A percentile compares a stretch with the other conserved stretches of the same genome.
These are phyloP conservation scores for Temnothorax ravouxi DNA, from an alignment of 2,888 invertebrate species.

Conservation along the genomic window DNA sequence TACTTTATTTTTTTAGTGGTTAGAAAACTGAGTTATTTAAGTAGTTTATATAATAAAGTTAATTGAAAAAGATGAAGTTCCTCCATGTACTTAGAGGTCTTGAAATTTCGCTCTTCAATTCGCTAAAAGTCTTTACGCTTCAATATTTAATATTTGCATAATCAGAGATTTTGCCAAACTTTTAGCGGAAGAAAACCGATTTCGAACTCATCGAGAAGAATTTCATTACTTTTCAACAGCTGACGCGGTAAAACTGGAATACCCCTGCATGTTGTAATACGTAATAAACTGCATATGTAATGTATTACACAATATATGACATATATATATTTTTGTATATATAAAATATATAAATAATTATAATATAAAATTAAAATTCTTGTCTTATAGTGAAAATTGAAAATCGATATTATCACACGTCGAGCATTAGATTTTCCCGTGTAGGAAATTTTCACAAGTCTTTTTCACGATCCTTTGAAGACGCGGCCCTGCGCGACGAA, in stretches of 20 bases:
- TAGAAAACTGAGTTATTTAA: not conserved
- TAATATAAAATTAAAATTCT: not conserved
- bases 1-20: not conserved
- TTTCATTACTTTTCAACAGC: conserved; percentile 22
- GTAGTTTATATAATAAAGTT: not conserved
- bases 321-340: not conserved
- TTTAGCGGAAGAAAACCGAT: conserved; percentile 10
- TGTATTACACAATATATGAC: not conserved
- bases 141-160: conserved; percentile 26
- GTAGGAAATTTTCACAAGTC: not conserved
- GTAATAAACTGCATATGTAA: not conserved
- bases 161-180: conserved; percentile 16
- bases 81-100: not conserved
- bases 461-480: not conserved
- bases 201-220: not conserved
- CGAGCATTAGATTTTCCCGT: not conserved
- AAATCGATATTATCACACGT: not conserved
- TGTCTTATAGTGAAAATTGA: not conserved
- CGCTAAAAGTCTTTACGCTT: conserved; percentile 9
- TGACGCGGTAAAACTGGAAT: not conserved
- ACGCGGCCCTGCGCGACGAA: conserved; percentile 40
- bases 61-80: conserved; percentile 7
- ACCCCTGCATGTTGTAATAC: not conserved
- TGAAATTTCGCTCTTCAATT: conserved; percentile 16
- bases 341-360: not conserved